Conservation (phyloP, 2,888 invertebrate species). For the Cyclophora albipunctata region DNA sequence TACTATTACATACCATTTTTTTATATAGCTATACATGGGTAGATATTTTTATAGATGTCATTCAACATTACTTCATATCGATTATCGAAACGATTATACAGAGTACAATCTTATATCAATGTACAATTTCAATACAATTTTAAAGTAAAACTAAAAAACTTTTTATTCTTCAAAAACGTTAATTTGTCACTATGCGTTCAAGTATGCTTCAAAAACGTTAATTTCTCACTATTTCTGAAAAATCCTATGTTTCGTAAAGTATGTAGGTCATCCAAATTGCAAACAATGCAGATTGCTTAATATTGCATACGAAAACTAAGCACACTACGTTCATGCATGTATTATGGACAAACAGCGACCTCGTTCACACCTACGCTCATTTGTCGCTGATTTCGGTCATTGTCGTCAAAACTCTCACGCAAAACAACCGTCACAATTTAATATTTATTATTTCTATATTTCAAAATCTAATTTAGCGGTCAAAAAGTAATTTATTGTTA, state of each 20-base stretch:
- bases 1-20: no score
- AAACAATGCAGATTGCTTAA: conserved; percentile 55
- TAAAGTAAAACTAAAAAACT: no score
- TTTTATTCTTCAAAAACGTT: no score
- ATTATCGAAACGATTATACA: no score
- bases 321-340: conserved; percentile 34
- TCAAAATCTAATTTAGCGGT: conserved; percentile 15
- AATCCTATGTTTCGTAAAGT: no score
- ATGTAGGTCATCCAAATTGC: conserved; percentile 32
- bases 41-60: no score
- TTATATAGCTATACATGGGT: no score
- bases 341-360: conserved; percentile 40
- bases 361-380: conserved; percentile 53
- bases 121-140: no score
- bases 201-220: not conserved
- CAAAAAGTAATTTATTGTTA: conserved; percentile 12
- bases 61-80: no score
- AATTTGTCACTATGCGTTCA: no score
- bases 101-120: no score
- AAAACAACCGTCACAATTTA: conserved; percentile 19
- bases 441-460: conserved; percentile 4
- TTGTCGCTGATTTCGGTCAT: conserved; percentile 47
- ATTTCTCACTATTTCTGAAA: not conserved
- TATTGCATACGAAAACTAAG: conserved; percentile 45
- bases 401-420: conserved; percentile 40